A percentile compares a stretch with the other conserved stretches of the same genome.
These are phyloP conservation scores for Telmatochromis bifrenatus DNA, from an alignment of 2,113 vertebrate genomes.

Conservation along the genomic window DNA sequence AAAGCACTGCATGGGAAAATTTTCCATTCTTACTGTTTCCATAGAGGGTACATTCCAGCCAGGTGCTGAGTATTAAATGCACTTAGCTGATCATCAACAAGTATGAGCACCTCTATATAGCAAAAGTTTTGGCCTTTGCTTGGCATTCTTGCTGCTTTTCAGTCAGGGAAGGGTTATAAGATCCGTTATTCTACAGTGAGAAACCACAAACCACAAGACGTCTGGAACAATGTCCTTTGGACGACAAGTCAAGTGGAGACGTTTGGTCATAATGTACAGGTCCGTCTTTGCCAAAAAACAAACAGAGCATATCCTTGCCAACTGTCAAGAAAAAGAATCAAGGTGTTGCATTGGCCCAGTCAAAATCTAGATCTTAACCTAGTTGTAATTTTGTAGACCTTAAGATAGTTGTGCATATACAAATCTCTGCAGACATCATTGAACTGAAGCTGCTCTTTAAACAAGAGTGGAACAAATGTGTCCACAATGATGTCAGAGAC, in stretches of 20 bases:
- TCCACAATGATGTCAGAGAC: background rate
- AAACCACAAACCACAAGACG: background rate
- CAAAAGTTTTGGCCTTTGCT: background rate
- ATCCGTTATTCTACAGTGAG: background rate
- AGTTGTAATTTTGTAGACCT: background rate
- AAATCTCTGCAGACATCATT: background rate
- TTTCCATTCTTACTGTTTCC: background rate
- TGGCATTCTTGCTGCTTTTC: background rate
- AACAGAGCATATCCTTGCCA: background rate
- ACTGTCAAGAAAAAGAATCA: background rate
- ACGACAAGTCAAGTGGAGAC: background rate
- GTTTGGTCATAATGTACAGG: background rate
- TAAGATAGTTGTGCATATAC: background rate
- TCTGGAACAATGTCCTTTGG: background rate
- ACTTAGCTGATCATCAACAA: background rate
- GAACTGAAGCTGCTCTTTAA: background rate
- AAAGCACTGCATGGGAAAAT: background rate
- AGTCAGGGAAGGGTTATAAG: background rate
- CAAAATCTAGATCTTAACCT: background rate
- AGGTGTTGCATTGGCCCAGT: background rate
- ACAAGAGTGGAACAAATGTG: background rate
- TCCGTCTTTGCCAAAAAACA: background rate
- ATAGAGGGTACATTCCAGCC: background rate
- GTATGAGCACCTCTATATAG: background rate
- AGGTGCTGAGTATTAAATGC: background rate